Conservation (phyloP, 2,797 vertebrate genomes). For the Falco cherrug region DNA sequence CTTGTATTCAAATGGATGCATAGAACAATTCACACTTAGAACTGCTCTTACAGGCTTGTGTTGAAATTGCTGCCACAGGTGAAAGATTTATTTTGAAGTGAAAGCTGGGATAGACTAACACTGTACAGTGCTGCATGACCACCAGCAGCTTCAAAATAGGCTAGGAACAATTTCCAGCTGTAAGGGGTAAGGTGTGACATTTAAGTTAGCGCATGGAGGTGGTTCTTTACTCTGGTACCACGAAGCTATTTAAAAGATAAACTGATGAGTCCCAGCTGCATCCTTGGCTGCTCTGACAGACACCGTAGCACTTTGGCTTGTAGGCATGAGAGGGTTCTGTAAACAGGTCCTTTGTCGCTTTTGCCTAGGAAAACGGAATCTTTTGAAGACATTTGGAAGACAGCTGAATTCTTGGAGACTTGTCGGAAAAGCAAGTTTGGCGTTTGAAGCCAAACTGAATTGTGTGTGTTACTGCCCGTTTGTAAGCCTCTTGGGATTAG, state of each 20-base stretch:
- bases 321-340: not conserved
- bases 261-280: not conserved
- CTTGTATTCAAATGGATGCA: not conserved
- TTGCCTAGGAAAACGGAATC: not conserved
- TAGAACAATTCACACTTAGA: not conserved
- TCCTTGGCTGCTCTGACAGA: not conserved
- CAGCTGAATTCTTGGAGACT: not conserved
- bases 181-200: not conserved
- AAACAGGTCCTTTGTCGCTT: not conserved
- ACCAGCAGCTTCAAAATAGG: not conserved
- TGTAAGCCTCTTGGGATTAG: not conserved
- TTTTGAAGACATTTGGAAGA: not conserved
- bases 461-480: not conserved
- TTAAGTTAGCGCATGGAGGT: not conserved
- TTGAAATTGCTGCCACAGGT: not conserved
- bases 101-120: not conserved
- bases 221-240: not conserved
- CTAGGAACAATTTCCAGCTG: not conserved
- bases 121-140: not conserved
- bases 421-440: not conserved
- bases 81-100: not conserved
- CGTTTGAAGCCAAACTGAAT: not conserved
- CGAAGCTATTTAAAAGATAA: not conserved
- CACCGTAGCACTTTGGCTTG: not conserved
- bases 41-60: not conserved